Base-by-base conservation (phyloP, 2,797 vertebrate genomes). In the Coregonus sp. region DNA sequence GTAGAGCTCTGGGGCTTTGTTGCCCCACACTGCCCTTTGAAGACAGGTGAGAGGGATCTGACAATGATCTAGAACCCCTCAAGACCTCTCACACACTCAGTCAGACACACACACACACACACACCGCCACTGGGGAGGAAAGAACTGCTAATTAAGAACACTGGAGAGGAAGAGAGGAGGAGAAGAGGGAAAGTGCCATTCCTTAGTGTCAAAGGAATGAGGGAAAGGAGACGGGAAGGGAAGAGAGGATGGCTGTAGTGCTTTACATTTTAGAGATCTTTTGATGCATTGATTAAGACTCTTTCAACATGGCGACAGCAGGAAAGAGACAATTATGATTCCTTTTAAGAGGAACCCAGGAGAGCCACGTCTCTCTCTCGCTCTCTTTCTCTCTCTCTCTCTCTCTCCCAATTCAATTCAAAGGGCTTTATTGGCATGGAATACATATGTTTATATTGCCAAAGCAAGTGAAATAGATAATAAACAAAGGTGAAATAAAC, bases 261-360 rank as follows among this genome's bases (percentile, higher is more conserved):
- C 86, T 89, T 86, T 81, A 82, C 85, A 87, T 90, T 89, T 89
- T 90, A 74, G 77, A 81, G 70, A 85, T 88, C 88, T 89, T 92
- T 92, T 92, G 91, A 93, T 92, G 86, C 90, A 85, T 89, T 89
- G 91, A 92, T 91, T 84, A 82, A 70, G 84, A 81, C 85, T 71
- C 81, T 88, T 88, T 79, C 77, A 83, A 84, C 86, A 72, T 70
- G 81, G 70, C 72, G 47, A 72, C 50, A 56, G 65, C 81, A 88
- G 20, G 68, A 84, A 79, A 73, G 75, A 88, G 80, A 75, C 88
- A 86, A 90, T 91, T 90, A 89, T 77, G 66, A 86, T 81, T 37
- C 65, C 85, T 86, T 90, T 90, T 81, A 90, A 83, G 82, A 84
- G 80, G 79, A 85, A 81, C 80, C 84, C 84, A 80, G 54, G 75